phyloP scores from a whole-genome alignment of 2,888 invertebrate genomes.

The Synanthedon myopaeformis region DNA sequence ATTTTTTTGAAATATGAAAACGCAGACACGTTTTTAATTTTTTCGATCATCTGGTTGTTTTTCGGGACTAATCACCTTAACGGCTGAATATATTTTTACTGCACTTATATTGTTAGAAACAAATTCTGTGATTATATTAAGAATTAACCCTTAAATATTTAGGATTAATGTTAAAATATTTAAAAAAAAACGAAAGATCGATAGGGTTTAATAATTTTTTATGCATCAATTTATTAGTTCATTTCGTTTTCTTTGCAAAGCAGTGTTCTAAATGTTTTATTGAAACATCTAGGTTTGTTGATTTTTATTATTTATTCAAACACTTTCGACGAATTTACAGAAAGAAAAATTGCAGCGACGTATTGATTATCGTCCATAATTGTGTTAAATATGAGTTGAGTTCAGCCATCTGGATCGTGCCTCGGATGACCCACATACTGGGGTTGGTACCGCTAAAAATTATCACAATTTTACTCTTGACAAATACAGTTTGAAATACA shows the following conservation, averaged over 20 bases:
- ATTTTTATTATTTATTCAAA: slow-evolving; percentile 10
- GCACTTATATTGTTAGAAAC: no score
- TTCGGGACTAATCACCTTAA: no score
- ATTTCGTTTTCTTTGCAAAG: not conserved
- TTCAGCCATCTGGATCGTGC: slow-evolving; percentile 47
- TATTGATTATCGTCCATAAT: slow-evolving; percentile 47
- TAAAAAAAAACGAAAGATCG: no score
- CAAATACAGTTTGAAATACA: slow-evolving; percentile 14
- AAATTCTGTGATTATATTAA: no score
- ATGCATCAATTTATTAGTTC: not conserved
- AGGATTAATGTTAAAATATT: no score
- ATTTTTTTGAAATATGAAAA: no score
- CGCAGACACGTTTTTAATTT: no score
- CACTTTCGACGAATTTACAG: slow-evolving; percentile 42
- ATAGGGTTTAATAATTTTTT: no score
- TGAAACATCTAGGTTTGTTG: slow-evolving; percentile 36
- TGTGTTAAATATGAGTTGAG: slow-evolving; percentile 50
- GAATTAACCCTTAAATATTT: no score
- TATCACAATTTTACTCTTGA: slow-evolving; percentile 49
- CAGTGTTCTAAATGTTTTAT: not conserved
- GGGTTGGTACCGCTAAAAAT: slow-evolving; percentile 62
- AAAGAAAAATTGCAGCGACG: slow-evolving; percentile 24
- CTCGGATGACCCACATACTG: slow-evolving; percentile 46
- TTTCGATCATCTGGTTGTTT: no score
- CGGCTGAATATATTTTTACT: no score